Evolutionary conservation across 1,140 invertebrate genomes (phyloP), one percentile per base, ranked within the genome.

Genomic region (fruit fly (Drosophila melanogaster)): DNA sequence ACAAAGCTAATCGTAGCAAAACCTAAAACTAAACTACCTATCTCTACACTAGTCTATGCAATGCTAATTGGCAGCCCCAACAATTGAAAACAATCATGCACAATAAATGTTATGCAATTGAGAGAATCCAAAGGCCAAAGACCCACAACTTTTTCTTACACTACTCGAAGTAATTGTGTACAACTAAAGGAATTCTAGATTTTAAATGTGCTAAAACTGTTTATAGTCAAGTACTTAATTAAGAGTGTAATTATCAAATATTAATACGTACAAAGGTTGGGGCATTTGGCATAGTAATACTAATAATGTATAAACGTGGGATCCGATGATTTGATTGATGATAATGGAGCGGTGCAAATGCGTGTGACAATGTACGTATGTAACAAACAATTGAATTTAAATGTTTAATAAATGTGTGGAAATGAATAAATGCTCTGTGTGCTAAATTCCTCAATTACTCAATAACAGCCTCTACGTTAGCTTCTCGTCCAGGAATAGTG

Each of bases 361-460:
- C 64, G 61, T 77, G 59, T 79, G 74, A 81, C 69, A 77, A 78
- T 78, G 83, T 86, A 79, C 61, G 83, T 69, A 71, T 81, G 78
- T 66, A 81, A 51, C 43, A 74, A 38, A 60, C 19, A 89, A 77
- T 87, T 87, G 76, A 89, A 89, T 90, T 84, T 87, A 77, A 87
- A 87, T 87, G 84, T 89, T 87, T 87, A 87, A 87, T 87, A 87
- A 87, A 87, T 87, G 85, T 87, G 84, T 89, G 84, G 66, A 89
- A 83, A 87, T 60, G 59, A 84, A 50, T 15, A 24, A 56, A 54
- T 11, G 3, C 19, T 8, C 30, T 30, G 30, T 10, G 2, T 22
- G 19, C 35, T 8, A 40, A 24, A 22, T 49, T 51, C 15, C 26
- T 43, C 12, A 19, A 17, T 35, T 60, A 26, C 37, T 55, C 26